Evolutionary conservation across 2,797 vertebrate genomes (phyloP).

Genomic region (Lycodopsis pacificus): DNA sequence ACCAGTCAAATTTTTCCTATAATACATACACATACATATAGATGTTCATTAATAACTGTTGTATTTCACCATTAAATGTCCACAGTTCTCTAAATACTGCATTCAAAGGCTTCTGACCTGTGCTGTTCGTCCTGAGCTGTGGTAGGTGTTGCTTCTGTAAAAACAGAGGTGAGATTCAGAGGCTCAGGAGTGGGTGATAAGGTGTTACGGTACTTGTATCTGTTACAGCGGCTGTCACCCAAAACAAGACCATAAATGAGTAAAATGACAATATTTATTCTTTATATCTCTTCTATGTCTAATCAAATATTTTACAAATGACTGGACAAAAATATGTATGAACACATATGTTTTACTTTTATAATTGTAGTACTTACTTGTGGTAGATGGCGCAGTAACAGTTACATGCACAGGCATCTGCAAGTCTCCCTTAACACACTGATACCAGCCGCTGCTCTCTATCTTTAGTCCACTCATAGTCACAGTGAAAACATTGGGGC

Average conservation of each 20-base stretch:
- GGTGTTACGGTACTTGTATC: not conserved
- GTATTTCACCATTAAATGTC: not conserved
- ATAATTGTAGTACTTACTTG: constrained; percentile 22
- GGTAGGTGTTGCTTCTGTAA: not conserved
- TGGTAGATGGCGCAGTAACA: constrained; percentile 6
- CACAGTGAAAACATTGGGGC: not conserved
- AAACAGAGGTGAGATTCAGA: not conserved
- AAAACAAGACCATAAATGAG: not conserved
- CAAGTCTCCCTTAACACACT: constrained; percentile 13
- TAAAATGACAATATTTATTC: not conserved
- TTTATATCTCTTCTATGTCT: not conserved
- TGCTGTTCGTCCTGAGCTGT: fast-evolving
- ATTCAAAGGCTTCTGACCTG: constrained; percentile 20
- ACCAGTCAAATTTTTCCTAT: not conserved
- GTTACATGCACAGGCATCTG: constrained; percentile 61
- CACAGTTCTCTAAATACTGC: not conserved
- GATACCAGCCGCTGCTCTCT: constrained; percentile 58
- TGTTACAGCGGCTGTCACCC: not conserved
- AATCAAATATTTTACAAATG: not conserved
- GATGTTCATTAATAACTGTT: not conserved
- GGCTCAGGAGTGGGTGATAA: too few relatives aligned
- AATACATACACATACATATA: not conserved
- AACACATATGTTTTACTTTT: not conserved
- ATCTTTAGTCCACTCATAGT: constrained; percentile 33
- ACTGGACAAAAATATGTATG: not conserved